A percentile compares a stretch with the other conserved stretches of the same genome.
These are phyloP conservation scores for Polydesmus complanatus DNA, from an alignment of 2,888 invertebrate genomes.

Conservation along the genomic window DNA sequence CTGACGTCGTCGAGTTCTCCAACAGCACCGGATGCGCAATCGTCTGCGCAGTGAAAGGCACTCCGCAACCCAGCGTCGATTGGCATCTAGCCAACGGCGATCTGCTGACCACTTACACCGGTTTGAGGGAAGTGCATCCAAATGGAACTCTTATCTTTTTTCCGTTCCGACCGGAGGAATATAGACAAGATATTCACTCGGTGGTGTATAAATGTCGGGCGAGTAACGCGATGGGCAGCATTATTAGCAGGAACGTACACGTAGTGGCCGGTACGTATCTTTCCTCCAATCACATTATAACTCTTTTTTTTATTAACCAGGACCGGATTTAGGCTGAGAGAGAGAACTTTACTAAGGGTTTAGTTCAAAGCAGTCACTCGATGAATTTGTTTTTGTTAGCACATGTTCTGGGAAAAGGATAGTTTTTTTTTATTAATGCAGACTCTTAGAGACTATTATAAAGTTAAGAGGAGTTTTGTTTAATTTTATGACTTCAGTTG, in stretches of 20 bases:
- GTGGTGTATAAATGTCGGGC: constrained; percentile 23
- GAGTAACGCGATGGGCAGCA: constrained; percentile 22
- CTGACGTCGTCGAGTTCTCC: constrained; percentile 27
- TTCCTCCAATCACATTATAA: too few relatives aligned
- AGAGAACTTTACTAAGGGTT: neutral
- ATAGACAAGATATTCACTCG: constrained; percentile 23
- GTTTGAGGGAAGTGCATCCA: constrained; percentile 23
- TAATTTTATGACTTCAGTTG: too few relatives aligned
- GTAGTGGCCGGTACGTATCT: constrained; percentile 23
- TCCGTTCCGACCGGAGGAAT: constrained; percentile 19
- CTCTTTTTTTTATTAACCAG: too few relatives aligned
- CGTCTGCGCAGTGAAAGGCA: constrained; percentile 31
- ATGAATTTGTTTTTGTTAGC: too few relatives aligned
- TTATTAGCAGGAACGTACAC: constrained; percentile 23
- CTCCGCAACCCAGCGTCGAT: constrained; percentile 28
- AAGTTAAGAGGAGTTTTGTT: too few relatives aligned
- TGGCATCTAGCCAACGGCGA: constrained; percentile 26
- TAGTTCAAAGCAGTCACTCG: too few relatives aligned
- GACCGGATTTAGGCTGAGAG: too few relatives aligned
- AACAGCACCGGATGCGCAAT: constrained; percentile 29
- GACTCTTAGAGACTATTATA: too few relatives aligned
- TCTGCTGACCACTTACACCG: constrained; percentile 22
- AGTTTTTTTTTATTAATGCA: too few relatives aligned
- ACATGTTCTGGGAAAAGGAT: neutral
- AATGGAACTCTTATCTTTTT: constrained; percentile 24